These are phyloP conservation scores for Benitochromis conjunctus DNA, from an alignment of 2,113 vertebrate species.

Conservation along the genomic window DNA sequence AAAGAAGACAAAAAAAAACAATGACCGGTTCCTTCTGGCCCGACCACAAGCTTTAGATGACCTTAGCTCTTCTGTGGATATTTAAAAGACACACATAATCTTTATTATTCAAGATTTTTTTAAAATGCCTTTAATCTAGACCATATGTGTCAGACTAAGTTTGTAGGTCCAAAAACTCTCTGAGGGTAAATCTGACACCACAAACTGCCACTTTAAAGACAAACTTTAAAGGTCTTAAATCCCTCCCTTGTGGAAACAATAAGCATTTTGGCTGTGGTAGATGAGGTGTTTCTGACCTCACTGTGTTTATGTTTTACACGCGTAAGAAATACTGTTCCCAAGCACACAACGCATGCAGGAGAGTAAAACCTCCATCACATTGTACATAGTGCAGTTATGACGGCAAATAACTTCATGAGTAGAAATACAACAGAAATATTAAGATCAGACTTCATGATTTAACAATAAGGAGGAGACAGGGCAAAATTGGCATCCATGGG, in stretches of 20 bases:
- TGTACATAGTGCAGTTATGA: neutral
- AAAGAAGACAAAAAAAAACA: neutral
- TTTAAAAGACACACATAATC: constrained; percentile 3
- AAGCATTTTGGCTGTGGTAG: neutral
- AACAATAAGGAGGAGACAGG: neutral
- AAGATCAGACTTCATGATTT: neutral
- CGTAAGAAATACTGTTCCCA: neutral
- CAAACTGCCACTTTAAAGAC: constrained; percentile 10
- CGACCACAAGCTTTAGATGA: neutral
- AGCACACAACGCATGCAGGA: neutral
- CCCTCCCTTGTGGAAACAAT: constrained; percentile 25
- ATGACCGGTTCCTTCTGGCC: neutral
- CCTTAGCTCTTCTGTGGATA: neutral
- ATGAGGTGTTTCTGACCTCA: constrained; percentile 3
- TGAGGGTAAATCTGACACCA: constrained; percentile 24
- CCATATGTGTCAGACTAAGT: constrained; percentile 37
- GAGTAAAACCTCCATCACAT: neutral
- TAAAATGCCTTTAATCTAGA: neutral
- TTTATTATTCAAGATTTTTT: neutral
- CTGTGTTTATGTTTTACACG: neutral
- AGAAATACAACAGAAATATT: too few relatives aligned
- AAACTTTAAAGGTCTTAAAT: constrained; percentile 2
- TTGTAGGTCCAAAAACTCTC: neutral
- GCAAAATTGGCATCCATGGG: neutral
- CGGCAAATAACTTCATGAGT: neutral